phyloP scores from a whole-genome alignment of 2,113 vertebrate species.

The Rhipidura dahli region DNA sequence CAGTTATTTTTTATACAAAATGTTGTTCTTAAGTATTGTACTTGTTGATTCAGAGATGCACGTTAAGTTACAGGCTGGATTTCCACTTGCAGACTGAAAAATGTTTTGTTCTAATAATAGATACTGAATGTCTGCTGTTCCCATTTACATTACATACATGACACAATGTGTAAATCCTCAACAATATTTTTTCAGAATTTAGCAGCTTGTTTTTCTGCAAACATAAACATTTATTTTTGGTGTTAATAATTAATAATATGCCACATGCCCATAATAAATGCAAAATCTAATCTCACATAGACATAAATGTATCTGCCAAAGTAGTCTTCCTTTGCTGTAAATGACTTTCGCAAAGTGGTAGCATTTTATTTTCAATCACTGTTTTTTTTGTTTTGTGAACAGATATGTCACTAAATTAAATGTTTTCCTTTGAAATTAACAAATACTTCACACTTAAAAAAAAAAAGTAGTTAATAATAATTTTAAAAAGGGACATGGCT shows the following conservation, averaged over 20 bases:
- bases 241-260: constrained; percentile 62
- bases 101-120: constrained; percentile 46
- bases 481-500: not conserved
- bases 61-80: not conserved
- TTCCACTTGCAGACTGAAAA: not conserved
- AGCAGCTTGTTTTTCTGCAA: constrained; percentile 59
- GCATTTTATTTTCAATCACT: constrained; percentile 22
- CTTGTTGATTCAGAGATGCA: not conserved
- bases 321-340: constrained; percentile 38
- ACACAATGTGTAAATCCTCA: constrained; percentile 52
- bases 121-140: not conserved
- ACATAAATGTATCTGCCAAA: constrained; percentile 45
- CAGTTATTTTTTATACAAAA: not conserved
- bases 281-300: constrained; percentile 34
- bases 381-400: constrained; percentile 3
- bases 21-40: not conserved
- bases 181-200: constrained; percentile 59
- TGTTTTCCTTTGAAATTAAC: constrained; percentile 10
- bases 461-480: not conserved
- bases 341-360: constrained; percentile 19
- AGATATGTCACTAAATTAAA: not conserved
- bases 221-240: constrained; percentile 55
- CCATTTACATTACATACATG: constrained; percentile 41
- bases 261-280: constrained; percentile 52
- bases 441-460: not conserved